Percentiles rank a stretch among this genome's conserved stretches.
phyloP scores from a whole-genome alignment of 1,140 invertebrate genomes.

The Aphaenogaster floridana region DNA sequence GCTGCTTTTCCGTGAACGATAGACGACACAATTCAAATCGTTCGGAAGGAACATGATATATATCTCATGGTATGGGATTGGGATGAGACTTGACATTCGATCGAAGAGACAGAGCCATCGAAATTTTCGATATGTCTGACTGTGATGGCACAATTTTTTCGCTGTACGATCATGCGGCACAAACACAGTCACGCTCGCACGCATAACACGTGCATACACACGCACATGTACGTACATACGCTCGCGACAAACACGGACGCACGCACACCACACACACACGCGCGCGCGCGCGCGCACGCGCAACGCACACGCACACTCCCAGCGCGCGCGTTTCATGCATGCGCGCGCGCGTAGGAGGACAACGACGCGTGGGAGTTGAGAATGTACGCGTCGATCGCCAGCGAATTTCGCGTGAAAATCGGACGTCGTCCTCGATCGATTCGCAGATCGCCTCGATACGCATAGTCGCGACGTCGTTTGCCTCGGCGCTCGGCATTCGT shows the following conservation, averaged over 20 bases:
- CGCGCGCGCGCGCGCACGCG: too few relatives aligned
- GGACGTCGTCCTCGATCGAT: not conserved
- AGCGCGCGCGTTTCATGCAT: not conserved
- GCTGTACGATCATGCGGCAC: conserved; percentile 3
- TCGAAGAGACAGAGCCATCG: not conserved
- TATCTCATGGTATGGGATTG: not conserved
- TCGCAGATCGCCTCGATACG: not conserved
- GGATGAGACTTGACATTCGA: not conserved
- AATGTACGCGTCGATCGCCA: conserved; percentile 68
- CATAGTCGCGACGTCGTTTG: not conserved
- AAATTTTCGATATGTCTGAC: not conserved
- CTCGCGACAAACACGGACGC: not conserved
- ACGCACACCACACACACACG: not conserved
- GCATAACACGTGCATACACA: not conserved
- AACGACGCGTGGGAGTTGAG: conserved; percentile 77
- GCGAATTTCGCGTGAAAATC: conserved; percentile 55
- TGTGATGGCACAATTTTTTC: conserved; percentile 19
- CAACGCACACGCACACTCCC: not conserved
- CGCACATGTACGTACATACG: not conserved
- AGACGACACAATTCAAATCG: not conserved
- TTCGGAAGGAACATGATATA: not conserved
- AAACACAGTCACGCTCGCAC: not conserved
- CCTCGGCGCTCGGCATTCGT: not conserved
- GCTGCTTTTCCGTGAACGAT: too few relatives aligned
- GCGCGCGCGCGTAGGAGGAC: conserved; percentile 40